Evolutionary conservation across 2,113 vertebrate genomes (phyloP).

Genomic region (Coturnix japonica): DNA sequence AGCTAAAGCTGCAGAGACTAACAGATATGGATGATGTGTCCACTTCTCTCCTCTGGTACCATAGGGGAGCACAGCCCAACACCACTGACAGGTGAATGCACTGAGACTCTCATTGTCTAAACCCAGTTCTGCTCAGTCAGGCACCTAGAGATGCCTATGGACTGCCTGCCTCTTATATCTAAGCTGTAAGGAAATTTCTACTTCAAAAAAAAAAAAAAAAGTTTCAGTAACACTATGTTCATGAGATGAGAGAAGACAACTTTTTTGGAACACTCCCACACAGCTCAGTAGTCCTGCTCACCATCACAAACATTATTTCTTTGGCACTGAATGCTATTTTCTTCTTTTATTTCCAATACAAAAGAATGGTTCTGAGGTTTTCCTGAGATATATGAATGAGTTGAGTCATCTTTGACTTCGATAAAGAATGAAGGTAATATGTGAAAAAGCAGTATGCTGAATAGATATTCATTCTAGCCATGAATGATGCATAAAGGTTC

Average conservation of each 20-base stretch:
- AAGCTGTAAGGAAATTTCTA: not conserved
- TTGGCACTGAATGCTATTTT: conserved; percentile 8
- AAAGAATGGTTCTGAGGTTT: not conserved
- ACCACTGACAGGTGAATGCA: not conserved
- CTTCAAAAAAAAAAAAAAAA: conserved; percentile 18
- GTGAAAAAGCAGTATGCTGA: conserved; percentile 18
- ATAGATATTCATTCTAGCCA: conserved; percentile 14
- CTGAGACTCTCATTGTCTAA: not conserved
- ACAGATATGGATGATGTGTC: not conserved
- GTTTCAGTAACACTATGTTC: not conserved
- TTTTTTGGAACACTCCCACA: not conserved
- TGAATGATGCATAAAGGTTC: conserved; percentile 36
- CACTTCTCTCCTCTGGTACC: not conserved
- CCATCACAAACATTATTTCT: not conserved
- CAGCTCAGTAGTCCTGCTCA: not conserved
- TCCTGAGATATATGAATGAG: conserved; percentile 33
- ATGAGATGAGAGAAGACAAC: not conserved
- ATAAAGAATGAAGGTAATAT: conserved; percentile 53
- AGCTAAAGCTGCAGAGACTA: not conserved
- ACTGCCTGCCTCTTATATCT: not conserved
- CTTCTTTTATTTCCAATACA: conserved; percentile 12
- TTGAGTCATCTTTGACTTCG: conserved; percentile 30
- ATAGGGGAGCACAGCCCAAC: not conserved
- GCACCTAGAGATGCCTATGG: not conserved
- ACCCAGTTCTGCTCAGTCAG: not conserved